Conservation (phyloP, 1,140 invertebrate genomes). For the Drosophila setifemur region DNA sequence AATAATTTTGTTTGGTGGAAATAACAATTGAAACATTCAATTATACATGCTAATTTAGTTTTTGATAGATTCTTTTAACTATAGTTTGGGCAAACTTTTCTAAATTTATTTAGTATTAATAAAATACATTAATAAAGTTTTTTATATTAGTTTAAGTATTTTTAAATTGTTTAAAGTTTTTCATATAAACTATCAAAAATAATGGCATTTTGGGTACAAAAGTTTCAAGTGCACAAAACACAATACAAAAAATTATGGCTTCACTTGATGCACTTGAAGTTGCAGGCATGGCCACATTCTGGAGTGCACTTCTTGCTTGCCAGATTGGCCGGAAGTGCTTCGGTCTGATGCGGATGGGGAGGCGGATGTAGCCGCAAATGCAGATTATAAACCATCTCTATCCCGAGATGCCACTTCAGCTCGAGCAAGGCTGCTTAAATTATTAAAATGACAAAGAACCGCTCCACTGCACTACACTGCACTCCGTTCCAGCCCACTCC, state of each 20-base stretch:
- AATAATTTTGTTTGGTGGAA: too few relatives aligned
- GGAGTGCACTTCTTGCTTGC: slow-evolving; percentile 55
- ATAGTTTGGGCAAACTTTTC: too few relatives aligned
- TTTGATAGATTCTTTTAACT: too few relatives aligned
- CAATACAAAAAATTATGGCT: slow-evolving; percentile 49
- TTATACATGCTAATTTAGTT: too few relatives aligned
- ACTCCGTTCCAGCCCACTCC: background rate
- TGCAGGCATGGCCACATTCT: slow-evolving; percentile 50
- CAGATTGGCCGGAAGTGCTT: slow-evolving; percentile 61
- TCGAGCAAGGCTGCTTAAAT: slow-evolving; percentile 53
- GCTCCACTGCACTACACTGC: slow-evolving; percentile 5
- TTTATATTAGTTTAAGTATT: background rate
- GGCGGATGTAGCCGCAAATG: slow-evolving; percentile 33
- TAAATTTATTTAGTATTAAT: too few relatives aligned
- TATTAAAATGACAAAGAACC: slow-evolving; percentile 65
- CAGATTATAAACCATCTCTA: slow-evolving; percentile 41
- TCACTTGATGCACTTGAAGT: slow-evolving; percentile 26
- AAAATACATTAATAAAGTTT: too few relatives aligned
- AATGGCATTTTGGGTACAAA: background rate
- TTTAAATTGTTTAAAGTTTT: background rate
- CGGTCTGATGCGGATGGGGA: slow-evolving; percentile 20
- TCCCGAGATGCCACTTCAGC: slow-evolving; percentile 37
- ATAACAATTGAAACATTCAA: too few relatives aligned
- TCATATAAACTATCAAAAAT: background rate
- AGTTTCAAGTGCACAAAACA: slow-evolving; percentile 17